These are phyloP conservation scores for Tachysurus vachellii DNA, from an alignment of 2,113 vertebrate genomes.

Conservation along the genomic window DNA sequence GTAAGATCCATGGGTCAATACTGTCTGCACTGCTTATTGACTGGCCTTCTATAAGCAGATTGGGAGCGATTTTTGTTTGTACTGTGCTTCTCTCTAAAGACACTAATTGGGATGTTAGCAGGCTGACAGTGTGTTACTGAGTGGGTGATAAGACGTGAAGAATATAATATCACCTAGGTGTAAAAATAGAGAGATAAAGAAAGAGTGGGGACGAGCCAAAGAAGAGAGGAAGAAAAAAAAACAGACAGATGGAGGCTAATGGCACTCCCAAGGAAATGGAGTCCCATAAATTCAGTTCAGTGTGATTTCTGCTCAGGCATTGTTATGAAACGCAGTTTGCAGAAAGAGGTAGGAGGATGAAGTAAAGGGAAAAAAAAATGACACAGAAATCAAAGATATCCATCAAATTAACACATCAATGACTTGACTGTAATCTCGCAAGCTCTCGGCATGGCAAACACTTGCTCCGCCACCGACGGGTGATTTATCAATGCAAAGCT, in stretches of 20 bases:
- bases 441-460: slow-evolving; percentile 80
- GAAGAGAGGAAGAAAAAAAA: slow-evolving; percentile 20
- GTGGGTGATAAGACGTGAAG: slow-evolving; percentile 51
- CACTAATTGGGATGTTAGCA: slow-evolving; percentile 53
- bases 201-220: slow-evolving; percentile 23
- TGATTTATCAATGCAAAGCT: slow-evolving; percentile 99
- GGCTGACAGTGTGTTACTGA: slow-evolving; percentile 50
- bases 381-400: slow-evolving; percentile 81
- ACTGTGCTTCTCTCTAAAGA: slow-evolving; percentile 44
- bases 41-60: slow-evolving; percentile 45
- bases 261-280: slow-evolving; percentile 49
- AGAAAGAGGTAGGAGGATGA: slow-evolving; percentile 39
- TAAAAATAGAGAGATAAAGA: slow-evolving; percentile 51
- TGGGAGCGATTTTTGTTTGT: slow-evolving; percentile 47
- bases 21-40: slow-evolving; percentile 47
- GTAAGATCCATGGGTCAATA: slow-evolving; percentile 44
- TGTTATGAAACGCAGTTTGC: slow-evolving; percentile 55
- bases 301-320: slow-evolving; percentile 47
- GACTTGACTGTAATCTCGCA: slow-evolving; percentile 92
- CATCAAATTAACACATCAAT: slow-evolving; percentile 99
- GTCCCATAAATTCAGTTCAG: slow-evolving; percentile 56
- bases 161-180: slow-evolving; percentile 54
- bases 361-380: slow-evolving; percentile 64
- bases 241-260: slow-evolving; percentile 33
- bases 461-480: slow-evolving; percentile 79